Base-by-base conservation (phyloP, 2,113 vertebrate genomes). In the Steatornis caripensis region DNA sequence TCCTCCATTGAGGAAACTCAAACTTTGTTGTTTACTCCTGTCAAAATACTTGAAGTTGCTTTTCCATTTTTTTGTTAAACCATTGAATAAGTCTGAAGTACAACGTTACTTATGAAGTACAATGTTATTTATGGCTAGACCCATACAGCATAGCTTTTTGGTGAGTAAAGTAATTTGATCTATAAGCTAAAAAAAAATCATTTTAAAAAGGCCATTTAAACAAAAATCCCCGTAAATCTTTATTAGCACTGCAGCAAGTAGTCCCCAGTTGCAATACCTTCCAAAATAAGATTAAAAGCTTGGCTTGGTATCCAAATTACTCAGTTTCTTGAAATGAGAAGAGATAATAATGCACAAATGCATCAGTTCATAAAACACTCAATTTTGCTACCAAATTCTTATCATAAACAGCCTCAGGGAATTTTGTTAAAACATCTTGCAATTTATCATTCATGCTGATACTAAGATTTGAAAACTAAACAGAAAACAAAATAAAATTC, bases 221-320 rank as follows among this genome's bases (percentile, higher is more conserved):
- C 21, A 93, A 93, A 93, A 93, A 91, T 54, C 41, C 65, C 74
- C 5, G 7, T 66, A 96, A 79, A 96, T 87, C 49, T 80, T 64
- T 77, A 77, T 78, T 78, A 95, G 49, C 43, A 80, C 41, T 71
- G 27, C 65, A 90, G 76, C 64, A 94, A 90, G 68, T 55, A 79
- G 68, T 48, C 39, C 64, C 45, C 51, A 71, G 27, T 78, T 90
- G 65, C 39, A 95, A 45, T 84, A 78, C 30, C 18, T 89, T 69
- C 70, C 57, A 85, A 95, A 93, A 80, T 34, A 87, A 93, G 85
- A 96, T 87, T 82, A 84, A 91, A 89, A 87, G 74, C 55, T 92
- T 94, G 70, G 27, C 37, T 90, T 65, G 18, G 34, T 51, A 87
- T 72, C 69, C 45, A 91, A 87, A 96, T 90, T 89, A 92, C 74